Percentiles rank a stretch among this genome's conserved stretches.
Conservation (phyloP, 2,113 vertebrate genomes). For the Tiliqua scincoides region DNA sequence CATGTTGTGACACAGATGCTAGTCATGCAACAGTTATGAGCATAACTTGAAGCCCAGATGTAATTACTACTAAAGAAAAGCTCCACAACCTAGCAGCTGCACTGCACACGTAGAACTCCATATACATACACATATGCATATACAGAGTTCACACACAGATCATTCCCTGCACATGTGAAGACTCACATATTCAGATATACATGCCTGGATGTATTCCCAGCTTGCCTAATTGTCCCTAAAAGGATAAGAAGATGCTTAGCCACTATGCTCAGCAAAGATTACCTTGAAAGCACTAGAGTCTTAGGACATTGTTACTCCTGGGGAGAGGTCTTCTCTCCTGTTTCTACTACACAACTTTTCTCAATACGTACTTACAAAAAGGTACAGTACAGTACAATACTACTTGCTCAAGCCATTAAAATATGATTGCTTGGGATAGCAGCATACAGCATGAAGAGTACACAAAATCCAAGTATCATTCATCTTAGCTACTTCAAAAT, state of each 20-base stretch:
- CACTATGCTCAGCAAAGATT: background rate
- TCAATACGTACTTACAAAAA: background rate
- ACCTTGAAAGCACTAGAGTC: constrained; percentile 2
- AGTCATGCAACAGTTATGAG: too few species aligned
- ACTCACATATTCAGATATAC: background rate
- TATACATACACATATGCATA: too few species aligned
- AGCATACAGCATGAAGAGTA: constrained; percentile 35
- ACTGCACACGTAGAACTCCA: background rate
- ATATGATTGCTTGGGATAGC: constrained; percentile 19
- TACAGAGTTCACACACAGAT: background rate
- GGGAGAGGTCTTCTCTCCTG: background rate
- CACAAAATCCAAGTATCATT: constrained; percentile 46
- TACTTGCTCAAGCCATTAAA: constrained; percentile 19
- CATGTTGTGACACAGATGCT: too few species aligned
- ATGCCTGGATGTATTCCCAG: background rate
- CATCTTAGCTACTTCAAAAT: constrained; percentile 35
- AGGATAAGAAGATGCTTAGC: background rate
- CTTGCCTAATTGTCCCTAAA: background rate
- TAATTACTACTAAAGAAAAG: background rate
- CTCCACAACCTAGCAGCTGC: background rate
- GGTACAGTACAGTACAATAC: background rate
- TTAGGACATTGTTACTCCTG: background rate
- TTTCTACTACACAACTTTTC: background rate
- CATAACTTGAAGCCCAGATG: background rate
- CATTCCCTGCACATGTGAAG: background rate